phyloP scores from a whole-genome alignment of 2,888 invertebrate species.

The Metopia argyrocephala region DNA sequence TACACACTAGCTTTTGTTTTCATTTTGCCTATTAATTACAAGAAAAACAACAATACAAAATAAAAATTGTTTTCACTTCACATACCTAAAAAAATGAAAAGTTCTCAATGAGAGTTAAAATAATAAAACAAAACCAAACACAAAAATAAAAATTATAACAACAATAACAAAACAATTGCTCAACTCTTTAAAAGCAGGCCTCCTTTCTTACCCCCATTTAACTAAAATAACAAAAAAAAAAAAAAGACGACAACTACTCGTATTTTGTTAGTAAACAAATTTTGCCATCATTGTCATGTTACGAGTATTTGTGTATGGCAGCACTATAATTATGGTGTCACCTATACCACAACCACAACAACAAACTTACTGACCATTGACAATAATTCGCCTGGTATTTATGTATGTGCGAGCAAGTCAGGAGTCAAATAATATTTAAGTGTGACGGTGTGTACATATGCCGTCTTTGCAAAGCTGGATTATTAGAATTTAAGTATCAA shows the following conservation, averaged over 20 bases:
- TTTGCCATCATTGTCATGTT: neutral
- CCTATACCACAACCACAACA: conserved; percentile 11
- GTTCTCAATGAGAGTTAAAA: neutral
- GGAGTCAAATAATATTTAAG: too few relatives aligned
- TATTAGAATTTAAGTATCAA: too few relatives aligned
- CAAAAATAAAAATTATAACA: conserved; percentile 6
- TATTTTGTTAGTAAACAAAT: conserved; percentile 22
- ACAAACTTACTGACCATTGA: conserved; percentile 33
- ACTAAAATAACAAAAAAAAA: neutral
- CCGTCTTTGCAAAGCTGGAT: too few relatives aligned
- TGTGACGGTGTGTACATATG: too few relatives aligned
- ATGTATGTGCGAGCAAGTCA: too few relatives aligned
- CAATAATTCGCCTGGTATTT: too few relatives aligned
- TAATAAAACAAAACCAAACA: neutral
- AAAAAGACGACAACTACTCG: neutral
- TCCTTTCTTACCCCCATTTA: neutral
- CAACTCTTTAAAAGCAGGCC: neutral
- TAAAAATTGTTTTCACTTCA: neutral
- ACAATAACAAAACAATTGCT: neutral
- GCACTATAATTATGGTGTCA: neutral
- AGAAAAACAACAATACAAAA: neutral
- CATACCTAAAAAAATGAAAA: conserved; percentile 45
- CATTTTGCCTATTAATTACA: neutral
- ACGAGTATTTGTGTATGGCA: too few relatives aligned
- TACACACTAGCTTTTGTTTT: neutral